Evolutionary conservation across 2,888 invertebrate species (phyloP).

Genomic region (Harpalus rubripes): DNA sequence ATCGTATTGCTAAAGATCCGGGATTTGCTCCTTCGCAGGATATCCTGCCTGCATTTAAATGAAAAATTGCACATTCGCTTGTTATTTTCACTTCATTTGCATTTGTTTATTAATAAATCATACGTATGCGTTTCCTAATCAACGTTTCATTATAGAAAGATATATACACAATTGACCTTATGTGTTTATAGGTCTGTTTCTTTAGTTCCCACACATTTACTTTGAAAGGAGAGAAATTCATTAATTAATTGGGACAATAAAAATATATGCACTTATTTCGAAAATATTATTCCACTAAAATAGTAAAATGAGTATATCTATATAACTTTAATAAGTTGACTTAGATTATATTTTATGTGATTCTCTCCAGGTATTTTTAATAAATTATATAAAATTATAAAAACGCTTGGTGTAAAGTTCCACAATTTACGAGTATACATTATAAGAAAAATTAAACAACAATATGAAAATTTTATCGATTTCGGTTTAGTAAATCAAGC

Average conservation of each 20-base stretch:
- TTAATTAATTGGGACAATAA: background rate
- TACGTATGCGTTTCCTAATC: slow-evolving; percentile 11
- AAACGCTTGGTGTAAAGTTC: too few species aligned
- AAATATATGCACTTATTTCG: background rate
- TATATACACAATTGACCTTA: slow-evolving; percentile 29
- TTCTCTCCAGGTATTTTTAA: too few species aligned
- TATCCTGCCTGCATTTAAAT: slow-evolving; percentile 37
- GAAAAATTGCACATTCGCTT: slow-evolving; percentile 17
- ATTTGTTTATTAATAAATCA: slow-evolving; percentile 44
- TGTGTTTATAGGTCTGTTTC: background rate
- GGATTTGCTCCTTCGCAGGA: slow-evolving; percentile 37
- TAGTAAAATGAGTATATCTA: too few species aligned
- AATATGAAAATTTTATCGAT: too few species aligned
- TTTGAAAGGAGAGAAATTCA: background rate
- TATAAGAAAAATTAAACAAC: too few species aligned
- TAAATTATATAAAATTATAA: too few species aligned
- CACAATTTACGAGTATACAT: too few species aligned
- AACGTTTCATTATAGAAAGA: slow-evolving; percentile 29
- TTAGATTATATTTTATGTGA: too few species aligned
- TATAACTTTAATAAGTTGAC: too few species aligned
- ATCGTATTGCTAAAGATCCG: slow-evolving; percentile 42
- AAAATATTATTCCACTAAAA: too few species aligned
- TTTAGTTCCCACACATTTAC: background rate
- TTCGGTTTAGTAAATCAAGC: too few species aligned
- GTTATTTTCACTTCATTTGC: slow-evolving; percentile 43